These are phyloP conservation scores for Morelia viridis DNA, from an alignment of 2,797 vertebrate genomes.

Conservation along the genomic window DNA sequence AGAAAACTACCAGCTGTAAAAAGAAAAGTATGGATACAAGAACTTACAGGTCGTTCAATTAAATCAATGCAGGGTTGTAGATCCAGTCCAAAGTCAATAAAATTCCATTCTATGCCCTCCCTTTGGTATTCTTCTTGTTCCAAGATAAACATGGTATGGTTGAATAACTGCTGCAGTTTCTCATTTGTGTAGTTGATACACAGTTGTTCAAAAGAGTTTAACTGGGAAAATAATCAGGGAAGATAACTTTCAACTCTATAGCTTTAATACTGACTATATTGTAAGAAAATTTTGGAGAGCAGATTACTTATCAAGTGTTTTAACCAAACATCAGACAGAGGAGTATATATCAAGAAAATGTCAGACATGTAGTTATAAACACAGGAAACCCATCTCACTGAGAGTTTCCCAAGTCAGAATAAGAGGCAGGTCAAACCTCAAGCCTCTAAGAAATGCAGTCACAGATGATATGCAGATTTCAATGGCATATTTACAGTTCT, in stretches of 20 bases:
- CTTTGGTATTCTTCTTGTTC: slow-evolving; percentile 99
- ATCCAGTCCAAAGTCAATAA: slow-evolving; percentile 97
- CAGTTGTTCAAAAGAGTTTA: slow-evolving; percentile 97
- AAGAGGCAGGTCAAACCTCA: neutral
- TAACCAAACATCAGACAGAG: neutral
- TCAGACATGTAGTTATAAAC: neutral
- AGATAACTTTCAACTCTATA: neutral
- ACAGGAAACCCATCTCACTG: neutral
- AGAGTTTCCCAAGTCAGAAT: neutral
- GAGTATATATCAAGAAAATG: neutral
- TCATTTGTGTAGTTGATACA: slow-evolving; percentile 99
- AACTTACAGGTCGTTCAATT: slow-evolving; percentile 93
- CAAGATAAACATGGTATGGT: slow-evolving; percentile 99
- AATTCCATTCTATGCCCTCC: slow-evolving; percentile 99
- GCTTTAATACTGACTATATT: neutral
- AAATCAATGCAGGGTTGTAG: slow-evolving; percentile 98
- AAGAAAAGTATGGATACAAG: neutral
- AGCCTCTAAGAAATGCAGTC: neutral
- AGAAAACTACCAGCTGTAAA: neutral
- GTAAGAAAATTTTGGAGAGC: neutral
- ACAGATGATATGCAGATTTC: neutral
- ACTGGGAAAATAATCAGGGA: slow-evolving; percentile 65
- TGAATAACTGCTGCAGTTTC: slow-evolving; percentile 98
- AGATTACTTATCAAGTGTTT: neutral
- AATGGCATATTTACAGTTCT: neutral